These are phyloP conservation scores for Bradypodion pumilum DNA, from an alignment of 2,797 vertebrate genomes.

Conservation along the genomic window DNA sequence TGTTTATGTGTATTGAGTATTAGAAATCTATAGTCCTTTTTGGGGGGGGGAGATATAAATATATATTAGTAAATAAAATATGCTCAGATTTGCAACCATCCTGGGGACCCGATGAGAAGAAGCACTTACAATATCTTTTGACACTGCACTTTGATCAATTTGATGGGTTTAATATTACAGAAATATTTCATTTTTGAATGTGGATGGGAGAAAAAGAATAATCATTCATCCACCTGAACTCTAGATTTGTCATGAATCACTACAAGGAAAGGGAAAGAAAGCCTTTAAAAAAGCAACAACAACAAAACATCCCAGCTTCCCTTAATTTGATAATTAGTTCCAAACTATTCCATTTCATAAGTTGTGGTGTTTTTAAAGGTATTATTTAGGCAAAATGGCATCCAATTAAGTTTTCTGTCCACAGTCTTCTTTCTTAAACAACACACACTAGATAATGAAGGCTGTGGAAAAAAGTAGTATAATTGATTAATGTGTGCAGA, in stretches of 20 bases:
- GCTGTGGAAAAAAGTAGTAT: slow-evolving; percentile 47
- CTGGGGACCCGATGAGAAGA: slow-evolving; percentile 67
- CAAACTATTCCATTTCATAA: slow-evolving; percentile 61
- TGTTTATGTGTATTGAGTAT: neutral
- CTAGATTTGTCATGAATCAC: slow-evolving; percentile 67
- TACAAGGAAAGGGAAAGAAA: slow-evolving; percentile 38
- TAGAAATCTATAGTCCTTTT: slow-evolving; percentile 42
- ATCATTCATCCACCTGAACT: slow-evolving; percentile 71
- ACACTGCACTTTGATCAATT: slow-evolving; percentile 77
- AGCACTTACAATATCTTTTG: slow-evolving; percentile 71
- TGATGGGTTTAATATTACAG: slow-evolving; percentile 81
- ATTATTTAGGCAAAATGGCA: slow-evolving; percentile 72
- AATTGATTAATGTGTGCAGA: slow-evolving; percentile 56
- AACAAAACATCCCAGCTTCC: slow-evolving; percentile 52
- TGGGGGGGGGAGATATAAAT: slow-evolving; percentile 43
- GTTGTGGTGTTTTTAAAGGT: slow-evolving; percentile 56
- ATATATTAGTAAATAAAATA: slow-evolving; percentile 48
- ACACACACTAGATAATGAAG: slow-evolving; percentile 63
- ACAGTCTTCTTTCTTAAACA: slow-evolving; percentile 42
- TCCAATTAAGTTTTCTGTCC: slow-evolving; percentile 72
- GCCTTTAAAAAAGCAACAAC: neutral
- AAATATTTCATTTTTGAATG: slow-evolving; percentile 79
- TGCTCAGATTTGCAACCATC: slow-evolving; percentile 45
- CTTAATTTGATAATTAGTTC: slow-evolving; percentile 66
- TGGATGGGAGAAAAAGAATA: slow-evolving; percentile 65